Base-by-base conservation (phyloP, 2,113 vertebrate genomes). In the Mystacornis crossleyi region DNA sequence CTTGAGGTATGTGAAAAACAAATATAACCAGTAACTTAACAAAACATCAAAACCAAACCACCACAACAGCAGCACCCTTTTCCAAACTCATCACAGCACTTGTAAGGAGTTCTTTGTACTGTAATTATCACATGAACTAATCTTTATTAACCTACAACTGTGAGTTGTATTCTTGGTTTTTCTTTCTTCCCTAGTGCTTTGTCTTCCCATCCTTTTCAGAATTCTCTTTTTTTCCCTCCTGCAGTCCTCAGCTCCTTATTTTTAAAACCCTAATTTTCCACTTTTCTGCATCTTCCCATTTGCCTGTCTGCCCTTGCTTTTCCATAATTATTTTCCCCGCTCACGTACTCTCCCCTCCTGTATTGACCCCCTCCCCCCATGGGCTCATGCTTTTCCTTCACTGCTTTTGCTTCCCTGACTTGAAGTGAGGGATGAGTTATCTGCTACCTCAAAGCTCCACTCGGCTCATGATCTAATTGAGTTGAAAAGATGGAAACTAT, bases 1-100 rank as follows among this genome's bases (percentile, higher is more conserved):
- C 6, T 15, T 0, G 0, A 79, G 3, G 9, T 29, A 43, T 15
- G 13, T 82, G 38, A 71, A 78, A 90, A 58, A 62, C 8, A 73
- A 26, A 45, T 6, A n/a, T 20, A n/a, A 53, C 29, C 36, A 53
- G 3, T 51, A 81, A 73, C 21, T 72, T 38, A 61, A 55, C 7
- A 51, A 87, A 87, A 58, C 25, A 70, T 26, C 26, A 54, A 47
- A 85, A 42, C 0, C n/a, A 69, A 77, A 86, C 7, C 24, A 58
- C 14, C 20, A 54, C 20, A 75, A 51, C 43, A 79, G 24, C 51
- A 77, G 34, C 26, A 50, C 20, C 23, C 20, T 47, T 26, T 64
- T 61, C 50, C 10, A 5, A 94, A 71, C 14, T 86, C n/a, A 78
- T n/a, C 60, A n/a, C 36, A 81, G 77, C 6, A 33, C 7, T 10